These are phyloP conservation scores for Zosterops borbonicus DNA, from an alignment of 2,113 vertebrate genomes.

Conservation along the genomic window DNA sequence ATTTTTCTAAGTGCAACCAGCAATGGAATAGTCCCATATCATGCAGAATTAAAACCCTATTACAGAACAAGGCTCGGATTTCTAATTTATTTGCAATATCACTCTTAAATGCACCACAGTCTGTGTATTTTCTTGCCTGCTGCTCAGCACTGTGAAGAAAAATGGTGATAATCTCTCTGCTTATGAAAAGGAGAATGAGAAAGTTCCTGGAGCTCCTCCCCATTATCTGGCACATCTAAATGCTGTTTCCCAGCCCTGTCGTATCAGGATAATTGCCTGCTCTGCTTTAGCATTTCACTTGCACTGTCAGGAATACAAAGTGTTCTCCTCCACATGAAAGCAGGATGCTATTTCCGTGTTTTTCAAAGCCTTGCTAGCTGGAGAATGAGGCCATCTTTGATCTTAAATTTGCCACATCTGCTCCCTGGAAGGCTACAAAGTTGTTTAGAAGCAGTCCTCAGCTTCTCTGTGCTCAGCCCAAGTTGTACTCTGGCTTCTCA, in stretches of 20 bases:
- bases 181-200: conserved; percentile 21
- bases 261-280: conserved; percentile 24
- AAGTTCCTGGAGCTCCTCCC: conserved; percentile 35
- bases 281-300: conserved; percentile 15
- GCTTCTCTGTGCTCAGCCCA: background rate
- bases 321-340: conserved; percentile 24
- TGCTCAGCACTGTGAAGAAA: background rate
- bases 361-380: conserved; percentile 26
- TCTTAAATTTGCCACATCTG: conserved; percentile 25
- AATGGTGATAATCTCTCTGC: conserved; percentile 18
- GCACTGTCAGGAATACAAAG: conserved; percentile 48
- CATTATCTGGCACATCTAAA: conserved; percentile 5
- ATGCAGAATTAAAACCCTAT: background rate
- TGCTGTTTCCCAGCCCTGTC: background rate
- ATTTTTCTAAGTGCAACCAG: background rate
- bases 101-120: background rate
- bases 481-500: background rate
- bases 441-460: background rate
- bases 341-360: background rate
- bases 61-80: background rate
- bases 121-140: background rate
- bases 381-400: conserved; percentile 46
- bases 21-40: background rate
- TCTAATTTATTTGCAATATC: background rate
- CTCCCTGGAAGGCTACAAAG: background rate